These are phyloP conservation scores for Zosterops pallidus DNA, from an alignment of 2,113 vertebrate species.

Conservation along the genomic window DNA sequence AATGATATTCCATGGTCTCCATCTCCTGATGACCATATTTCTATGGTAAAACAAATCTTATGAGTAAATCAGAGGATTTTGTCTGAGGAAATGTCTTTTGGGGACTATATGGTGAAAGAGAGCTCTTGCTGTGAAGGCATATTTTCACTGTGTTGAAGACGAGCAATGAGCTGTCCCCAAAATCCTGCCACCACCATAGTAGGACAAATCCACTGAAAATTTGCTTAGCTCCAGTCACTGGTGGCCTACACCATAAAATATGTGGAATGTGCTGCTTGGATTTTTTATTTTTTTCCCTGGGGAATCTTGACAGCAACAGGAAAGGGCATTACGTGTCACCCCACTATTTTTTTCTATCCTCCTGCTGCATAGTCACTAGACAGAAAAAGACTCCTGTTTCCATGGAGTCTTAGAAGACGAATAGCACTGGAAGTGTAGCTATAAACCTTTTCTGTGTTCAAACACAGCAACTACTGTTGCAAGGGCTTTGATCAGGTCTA, in stretches of 20 bases:
- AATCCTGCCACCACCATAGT: not conserved
- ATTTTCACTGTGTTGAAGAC: not conserved
- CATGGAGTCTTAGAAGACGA: not conserved
- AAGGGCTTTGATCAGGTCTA: not conserved
- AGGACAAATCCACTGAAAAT: not conserved
- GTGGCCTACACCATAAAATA: not conserved
- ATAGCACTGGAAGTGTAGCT: not conserved
- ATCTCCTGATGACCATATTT: not conserved
- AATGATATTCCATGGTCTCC: not conserved
- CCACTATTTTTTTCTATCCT: not conserved
- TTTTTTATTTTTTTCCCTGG: not conserved
- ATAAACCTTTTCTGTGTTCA: not conserved
- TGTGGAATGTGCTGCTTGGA: not conserved
- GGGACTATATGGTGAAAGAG: not conserved
- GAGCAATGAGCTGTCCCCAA: not conserved
- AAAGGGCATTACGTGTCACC: not conserved
- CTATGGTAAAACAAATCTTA: not conserved
- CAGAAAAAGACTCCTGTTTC: not conserved
- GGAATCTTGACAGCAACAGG: not conserved
- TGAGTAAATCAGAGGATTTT: not conserved
- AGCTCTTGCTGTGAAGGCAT: not conserved
- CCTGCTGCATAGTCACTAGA: not conserved
- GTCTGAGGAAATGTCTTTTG: not conserved
- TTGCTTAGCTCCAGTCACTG: not conserved
- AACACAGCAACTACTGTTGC: not conserved